Base-by-base conservation (phyloP, 2,113 vertebrate species). In the Thinocorus orbignyianus region DNA sequence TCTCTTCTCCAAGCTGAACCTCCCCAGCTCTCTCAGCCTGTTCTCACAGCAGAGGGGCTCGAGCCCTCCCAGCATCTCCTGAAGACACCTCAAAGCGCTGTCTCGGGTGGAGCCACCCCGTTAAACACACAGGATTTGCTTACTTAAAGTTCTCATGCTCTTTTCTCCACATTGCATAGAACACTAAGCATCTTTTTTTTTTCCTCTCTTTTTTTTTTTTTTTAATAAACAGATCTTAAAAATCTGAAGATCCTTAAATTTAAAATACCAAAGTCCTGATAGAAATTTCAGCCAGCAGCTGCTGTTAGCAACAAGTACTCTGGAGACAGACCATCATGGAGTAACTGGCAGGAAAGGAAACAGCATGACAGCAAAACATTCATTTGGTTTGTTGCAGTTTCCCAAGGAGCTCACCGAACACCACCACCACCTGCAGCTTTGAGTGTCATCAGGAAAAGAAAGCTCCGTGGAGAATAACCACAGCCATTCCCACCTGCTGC, bases 211-310 rank as follows among this genome's bases (percentile, higher is more conserved):
- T 78, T 5, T 10, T 28, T 14, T 22, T 10, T 20, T 4, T 9
- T 72, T 92, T 62, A 77, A 95, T 8, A 95, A 97, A 90, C 30
- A 77, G 77, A 94, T 37, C 64, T 54, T 33, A 62, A 78, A 95
- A 69, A 96, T 81, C 90, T 90, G 86, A 96, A 95, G 86, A 97
- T 81, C 58, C 78, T 93, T 49, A 20, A 94, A 93, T 94, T 95
- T 94, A 90, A 97, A 97, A 95, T 69, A 97, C 79, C 83, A 93
- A 93, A 96, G 82, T 78, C 91, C 91, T 95, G 91, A 95, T 96
- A 92, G 97, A 96, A 97, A 88, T 91, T 96, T 26, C 96, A 96
- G 93, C 83, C 93, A 96, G 94, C 97, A 98, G 97, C 96, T 98
- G 96, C 95, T 96, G 92, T 60, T 91, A 13, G 48, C 73, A 86